Conservation (phyloP, 2,113 vertebrate species). For the Neogale vison region DNA sequence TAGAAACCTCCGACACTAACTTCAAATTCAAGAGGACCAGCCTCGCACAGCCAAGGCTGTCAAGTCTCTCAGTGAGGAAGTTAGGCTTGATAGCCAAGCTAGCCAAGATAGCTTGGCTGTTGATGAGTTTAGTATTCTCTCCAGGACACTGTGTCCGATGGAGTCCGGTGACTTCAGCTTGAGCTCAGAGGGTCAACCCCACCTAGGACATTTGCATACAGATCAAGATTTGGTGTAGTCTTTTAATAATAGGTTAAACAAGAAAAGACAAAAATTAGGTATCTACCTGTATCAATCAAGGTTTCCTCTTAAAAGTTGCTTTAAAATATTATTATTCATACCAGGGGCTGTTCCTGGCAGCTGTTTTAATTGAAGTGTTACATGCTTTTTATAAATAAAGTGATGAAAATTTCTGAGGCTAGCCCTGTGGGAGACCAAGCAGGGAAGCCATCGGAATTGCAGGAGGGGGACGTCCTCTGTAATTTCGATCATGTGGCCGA, state of each 20-base stretch:
- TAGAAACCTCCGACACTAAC: background rate
- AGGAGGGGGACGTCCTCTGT: background rate
- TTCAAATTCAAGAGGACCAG: background rate
- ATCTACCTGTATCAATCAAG: background rate
- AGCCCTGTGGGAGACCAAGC: background rate
- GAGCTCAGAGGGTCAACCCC: background rate
- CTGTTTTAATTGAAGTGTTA: constrained; percentile 28
- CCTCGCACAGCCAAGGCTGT: background rate
- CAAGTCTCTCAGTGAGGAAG: background rate
- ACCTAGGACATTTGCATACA: background rate
- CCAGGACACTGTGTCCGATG: background rate
- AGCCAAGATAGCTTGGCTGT: background rate
- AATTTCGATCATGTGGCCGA: background rate
- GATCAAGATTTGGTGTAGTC: background rate
- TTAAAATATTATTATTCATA: background rate
- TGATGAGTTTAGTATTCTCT: background rate
- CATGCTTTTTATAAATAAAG: background rate
- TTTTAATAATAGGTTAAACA: background rate
- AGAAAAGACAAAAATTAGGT: background rate
- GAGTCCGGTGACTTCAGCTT: background rate
- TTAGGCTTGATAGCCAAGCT: no score
- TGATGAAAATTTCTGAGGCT: background rate
- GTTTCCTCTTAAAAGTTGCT: background rate
- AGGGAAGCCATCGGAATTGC: background rate
- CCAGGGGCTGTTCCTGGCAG: background rate